phyloP scores from a whole-genome alignment of 2,113 vertebrate genomes.

The Aleadryas rufinucha region DNA sequence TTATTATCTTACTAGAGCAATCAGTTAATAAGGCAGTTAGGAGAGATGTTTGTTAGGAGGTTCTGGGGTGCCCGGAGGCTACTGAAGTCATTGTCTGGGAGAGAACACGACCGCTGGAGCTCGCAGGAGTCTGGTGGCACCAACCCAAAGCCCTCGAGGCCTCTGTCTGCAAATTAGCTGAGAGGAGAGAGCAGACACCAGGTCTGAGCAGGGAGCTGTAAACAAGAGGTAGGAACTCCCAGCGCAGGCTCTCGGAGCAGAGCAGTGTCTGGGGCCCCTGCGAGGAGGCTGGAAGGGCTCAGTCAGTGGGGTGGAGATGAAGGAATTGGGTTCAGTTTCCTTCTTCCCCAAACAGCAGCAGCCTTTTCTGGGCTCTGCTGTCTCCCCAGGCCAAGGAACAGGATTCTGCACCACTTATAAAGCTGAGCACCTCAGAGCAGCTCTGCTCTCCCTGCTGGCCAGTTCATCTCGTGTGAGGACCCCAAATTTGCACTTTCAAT shows the following conservation, averaged over 20 bases:
- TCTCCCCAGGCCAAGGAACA: background rate
- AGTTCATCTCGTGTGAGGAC: rapidly evolving
- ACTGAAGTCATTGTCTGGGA: slow-evolving; percentile 66
- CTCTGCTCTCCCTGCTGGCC: background rate
- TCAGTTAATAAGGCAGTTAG: slow-evolving; percentile 63
- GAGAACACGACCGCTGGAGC: slow-evolving; percentile 23
- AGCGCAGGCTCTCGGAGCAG: rapidly evolving
- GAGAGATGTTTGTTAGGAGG: slow-evolving; percentile 51
- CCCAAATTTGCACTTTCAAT: background rate
- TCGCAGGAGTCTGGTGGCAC: slow-evolving; percentile 57
- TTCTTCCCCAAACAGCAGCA: background rate
- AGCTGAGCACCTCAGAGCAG: background rate
- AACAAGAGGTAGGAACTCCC: slow-evolving; percentile 52
- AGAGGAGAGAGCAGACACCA: slow-evolving; percentile 55
- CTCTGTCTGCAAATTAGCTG: slow-evolving; percentile 44
- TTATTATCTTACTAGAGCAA: slow-evolving; percentile 56
- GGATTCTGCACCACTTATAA: background rate
- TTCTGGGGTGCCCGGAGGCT: slow-evolving; percentile 48
- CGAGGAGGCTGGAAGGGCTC: background rate
- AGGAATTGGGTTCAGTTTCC: background rate
- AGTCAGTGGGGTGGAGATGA: background rate
- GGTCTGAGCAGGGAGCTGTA: slow-evolving; percentile 52
- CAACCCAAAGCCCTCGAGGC: slow-evolving; percentile 39
- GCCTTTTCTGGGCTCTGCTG: background rate
- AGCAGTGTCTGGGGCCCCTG: background rate